Base-by-base conservation (phyloP, 1,140 invertebrate genomes). In the Macrosteles quadrilineatus region DNA sequence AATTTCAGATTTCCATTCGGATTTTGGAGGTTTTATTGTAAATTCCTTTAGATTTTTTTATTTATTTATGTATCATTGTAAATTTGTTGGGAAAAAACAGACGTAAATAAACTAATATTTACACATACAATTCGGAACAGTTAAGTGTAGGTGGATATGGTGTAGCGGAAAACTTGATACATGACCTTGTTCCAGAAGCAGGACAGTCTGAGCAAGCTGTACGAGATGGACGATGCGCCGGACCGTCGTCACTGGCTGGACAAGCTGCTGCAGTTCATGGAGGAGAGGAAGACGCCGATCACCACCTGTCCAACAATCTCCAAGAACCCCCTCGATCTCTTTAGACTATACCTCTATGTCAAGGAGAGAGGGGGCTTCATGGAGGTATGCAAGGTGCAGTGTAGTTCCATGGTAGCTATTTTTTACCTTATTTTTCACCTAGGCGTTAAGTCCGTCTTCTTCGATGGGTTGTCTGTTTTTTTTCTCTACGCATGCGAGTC, bases 321-420 rank as follows among this genome's bases (percentile, higher is more conserved):
- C 83, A 98, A 98, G 87, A 95, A 97, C 85, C 95, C 96, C 77
- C 88, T 98, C 76, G 97, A 99, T 89, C 90, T 99, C 75, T 99
- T 95, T 87, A 87, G 93, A 77, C 90, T 99, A 75, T 99, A 98
- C 82, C 85, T 93, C 81, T 90, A 90, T 83, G 96, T 98, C 78
- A 94, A 96, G 85, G 96, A 98, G 78, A 89, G 94, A 78, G 96
- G 96, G 79, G 97, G 97, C 79, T 97, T 98, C 88, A 89, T 96
- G 82, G 96, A 98, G 90, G 96, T 98, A 88, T 87, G 87, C 86
- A 88, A 87, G 87, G 87, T 88, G 84, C 84, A 86, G 85, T 88
- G 85, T 84, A 84, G 83, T 84, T 85, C 83, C 83, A 84, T 83
- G 79, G 83, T 76, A 75, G 65, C 70, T 72, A 73, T 71, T 71